A percentile compares a stretch with the other conserved stretches of the same genome.
Conservation (phyloP, 2,888 invertebrate species). For the Phaedon cochleariae region DNA sequence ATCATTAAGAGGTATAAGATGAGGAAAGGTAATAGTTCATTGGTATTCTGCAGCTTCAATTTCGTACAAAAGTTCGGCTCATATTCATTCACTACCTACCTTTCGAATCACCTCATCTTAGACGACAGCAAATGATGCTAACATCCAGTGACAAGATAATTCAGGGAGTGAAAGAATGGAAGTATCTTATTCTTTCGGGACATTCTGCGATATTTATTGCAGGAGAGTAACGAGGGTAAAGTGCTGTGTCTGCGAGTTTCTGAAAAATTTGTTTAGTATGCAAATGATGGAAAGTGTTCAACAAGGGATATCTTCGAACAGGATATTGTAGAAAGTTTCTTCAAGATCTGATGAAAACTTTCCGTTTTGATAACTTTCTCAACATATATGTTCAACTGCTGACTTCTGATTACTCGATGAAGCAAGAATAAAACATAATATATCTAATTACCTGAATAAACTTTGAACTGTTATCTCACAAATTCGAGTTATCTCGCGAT, state of each 20-base stretch:
- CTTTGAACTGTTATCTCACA: too few species aligned
- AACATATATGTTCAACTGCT: not conserved
- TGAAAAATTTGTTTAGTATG: slow-evolving; percentile 45
- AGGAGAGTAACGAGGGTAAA: slow-evolving; percentile 25
- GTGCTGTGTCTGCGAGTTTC: slow-evolving; percentile 39
- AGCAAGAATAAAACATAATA: too few species aligned
- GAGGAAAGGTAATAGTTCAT: too few species aligned
- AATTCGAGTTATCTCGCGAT: too few species aligned
- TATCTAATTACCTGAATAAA: too few species aligned
- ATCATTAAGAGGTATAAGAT: too few species aligned
- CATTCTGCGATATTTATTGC: slow-evolving; percentile 34
- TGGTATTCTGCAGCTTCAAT: too few species aligned
- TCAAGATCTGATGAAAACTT: not conserved
- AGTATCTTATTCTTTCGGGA: slow-evolving; percentile 22
- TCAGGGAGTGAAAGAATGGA: slow-evolving; percentile 2
- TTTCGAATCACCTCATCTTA: too few species aligned
- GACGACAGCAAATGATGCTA: not conserved
- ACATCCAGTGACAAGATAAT: not conserved
- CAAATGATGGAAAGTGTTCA: slow-evolving; percentile 42
- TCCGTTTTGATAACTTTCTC: not conserved
- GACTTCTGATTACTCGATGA: too few species aligned
- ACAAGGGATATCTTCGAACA: slow-evolving; percentile 39
- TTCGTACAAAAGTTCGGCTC: not conserved
- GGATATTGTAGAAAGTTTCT: slow-evolving; percentile 36
- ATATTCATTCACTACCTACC: not conserved